A percentile compares a stretch with the other conserved stretches of the same genome.
Conservation (phyloP, 2,797 vertebrate species). For the Anguilla anguilla region DNA sequence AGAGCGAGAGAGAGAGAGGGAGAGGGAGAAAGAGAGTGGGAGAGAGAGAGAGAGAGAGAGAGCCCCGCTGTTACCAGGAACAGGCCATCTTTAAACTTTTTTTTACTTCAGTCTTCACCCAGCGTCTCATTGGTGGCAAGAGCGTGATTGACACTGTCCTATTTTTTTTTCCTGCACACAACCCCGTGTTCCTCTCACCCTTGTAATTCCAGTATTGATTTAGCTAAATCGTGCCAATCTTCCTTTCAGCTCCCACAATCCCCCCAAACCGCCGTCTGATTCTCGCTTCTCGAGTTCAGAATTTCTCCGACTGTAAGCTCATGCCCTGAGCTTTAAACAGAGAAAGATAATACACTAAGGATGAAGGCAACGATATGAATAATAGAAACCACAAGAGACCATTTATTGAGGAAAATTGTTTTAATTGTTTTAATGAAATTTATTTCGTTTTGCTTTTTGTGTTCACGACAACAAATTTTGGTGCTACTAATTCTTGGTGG, state of each 20-base stretch:
- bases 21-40: rapidly evolving
- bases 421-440: background rate
- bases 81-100: conserved; percentile 16
- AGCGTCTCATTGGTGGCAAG: background rate
- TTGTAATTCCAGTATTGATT: background rate
- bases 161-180: conserved; percentile 20
- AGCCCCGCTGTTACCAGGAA: conserved; percentile 17
- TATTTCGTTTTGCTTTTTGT: background rate
- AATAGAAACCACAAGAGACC: background rate
- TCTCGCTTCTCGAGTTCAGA: background rate
- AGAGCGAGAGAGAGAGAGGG: too few relatives aligned
- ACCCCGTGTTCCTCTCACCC: conserved; percentile 47
- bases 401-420: background rate
- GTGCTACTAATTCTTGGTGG: background rate
- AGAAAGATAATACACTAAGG: background rate
- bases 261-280: background rate
- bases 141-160: conserved; percentile 34
- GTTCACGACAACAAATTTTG: background rate
- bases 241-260: background rate
- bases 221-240: background rate
- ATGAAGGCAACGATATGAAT: background rate
- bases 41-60: too few relatives aligned
- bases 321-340: background rate
- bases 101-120: background rate
- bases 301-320: background rate